A percentile compares a stretch with the other conserved stretches of the same genome.
Conservation (phyloP, 2,113 vertebrate genomes). For the Dermatemys mawii region DNA sequence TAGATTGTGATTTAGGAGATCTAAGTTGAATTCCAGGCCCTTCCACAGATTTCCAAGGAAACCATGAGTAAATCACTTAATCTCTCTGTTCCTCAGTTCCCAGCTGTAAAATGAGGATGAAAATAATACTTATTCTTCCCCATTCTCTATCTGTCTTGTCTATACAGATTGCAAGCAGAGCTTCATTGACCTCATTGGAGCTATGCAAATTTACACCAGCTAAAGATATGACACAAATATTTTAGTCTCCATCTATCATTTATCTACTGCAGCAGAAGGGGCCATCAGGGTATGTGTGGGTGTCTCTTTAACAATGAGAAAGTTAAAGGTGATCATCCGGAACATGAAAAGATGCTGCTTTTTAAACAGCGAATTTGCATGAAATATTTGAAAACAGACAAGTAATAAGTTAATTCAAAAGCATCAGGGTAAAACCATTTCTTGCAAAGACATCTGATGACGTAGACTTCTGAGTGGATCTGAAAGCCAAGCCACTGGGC, state of each 20-base stretch:
- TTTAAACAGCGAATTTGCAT: background rate
- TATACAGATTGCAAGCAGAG: background rate
- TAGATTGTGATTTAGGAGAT: background rate
- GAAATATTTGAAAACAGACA: background rate
- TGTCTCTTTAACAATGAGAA: background rate
- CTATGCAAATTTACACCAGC: background rate
- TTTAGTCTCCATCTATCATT: background rate
- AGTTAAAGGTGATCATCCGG: background rate
- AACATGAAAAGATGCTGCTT: background rate
- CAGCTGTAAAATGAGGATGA: background rate
- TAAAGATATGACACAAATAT: background rate
- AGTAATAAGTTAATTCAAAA: background rate
- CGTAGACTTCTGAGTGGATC: background rate
- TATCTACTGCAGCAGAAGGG: background rate
- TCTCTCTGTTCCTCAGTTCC: background rate
- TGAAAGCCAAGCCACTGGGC: background rate
- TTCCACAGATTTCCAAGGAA: background rate
- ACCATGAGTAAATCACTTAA: background rate
- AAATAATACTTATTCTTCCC: background rate
- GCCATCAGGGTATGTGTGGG: background rate
- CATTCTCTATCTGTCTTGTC: background rate
- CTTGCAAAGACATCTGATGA: background rate
- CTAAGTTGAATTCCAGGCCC: background rate
- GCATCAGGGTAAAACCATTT: background rate
- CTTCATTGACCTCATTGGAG: background rate